Evolutionary conservation across 2,888 invertebrate genomes (phyloP).

Genomic region (Perithous albicinctus): DNA sequence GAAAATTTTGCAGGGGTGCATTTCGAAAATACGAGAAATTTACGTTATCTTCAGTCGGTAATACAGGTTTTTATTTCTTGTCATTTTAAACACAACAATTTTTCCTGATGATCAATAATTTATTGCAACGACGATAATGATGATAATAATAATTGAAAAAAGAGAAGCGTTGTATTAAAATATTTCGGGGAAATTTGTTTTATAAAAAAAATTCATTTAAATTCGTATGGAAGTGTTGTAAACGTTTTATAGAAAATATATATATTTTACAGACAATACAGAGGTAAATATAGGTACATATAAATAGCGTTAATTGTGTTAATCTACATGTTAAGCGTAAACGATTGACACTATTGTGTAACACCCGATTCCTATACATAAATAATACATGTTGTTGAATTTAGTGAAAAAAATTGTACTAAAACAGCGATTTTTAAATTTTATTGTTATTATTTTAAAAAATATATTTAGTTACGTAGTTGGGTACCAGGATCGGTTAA

Average conservation of each 20-base stretch:
- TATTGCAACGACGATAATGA: neutral
- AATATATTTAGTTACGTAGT: slow-evolving; percentile 80
- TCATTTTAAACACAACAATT: no score
- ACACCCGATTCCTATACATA: neutral
- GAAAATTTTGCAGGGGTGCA: neutral
- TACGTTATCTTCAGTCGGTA: neutral
- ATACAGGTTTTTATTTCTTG: no score
- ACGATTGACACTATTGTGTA: slow-evolving; percentile 32
- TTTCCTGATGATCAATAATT: neutral
- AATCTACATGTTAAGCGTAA: slow-evolving; percentile 20
- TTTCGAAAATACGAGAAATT: neutral
- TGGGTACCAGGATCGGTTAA: slow-evolving; percentile 94
- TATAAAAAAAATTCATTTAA: neutral
- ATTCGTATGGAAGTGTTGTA: neutral
- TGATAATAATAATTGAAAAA: neutral
- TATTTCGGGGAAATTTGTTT: neutral
- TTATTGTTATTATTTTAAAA: no score
- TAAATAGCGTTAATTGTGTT: slow-evolving; percentile 27
- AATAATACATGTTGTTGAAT: slow-evolving; percentile 9
- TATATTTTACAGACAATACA: slow-evolving; percentile 32
- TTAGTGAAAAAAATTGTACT: slow-evolving; percentile 51
- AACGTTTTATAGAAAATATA: slow-evolving; percentile 57
- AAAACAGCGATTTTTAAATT: neutral
- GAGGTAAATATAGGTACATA: slow-evolving; percentile 44
- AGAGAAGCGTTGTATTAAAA: neutral